Evolutionary conservation across 2,888 invertebrate genomes (phyloP).

Genomic region (Thecocarcelia acutangulata): DNA sequence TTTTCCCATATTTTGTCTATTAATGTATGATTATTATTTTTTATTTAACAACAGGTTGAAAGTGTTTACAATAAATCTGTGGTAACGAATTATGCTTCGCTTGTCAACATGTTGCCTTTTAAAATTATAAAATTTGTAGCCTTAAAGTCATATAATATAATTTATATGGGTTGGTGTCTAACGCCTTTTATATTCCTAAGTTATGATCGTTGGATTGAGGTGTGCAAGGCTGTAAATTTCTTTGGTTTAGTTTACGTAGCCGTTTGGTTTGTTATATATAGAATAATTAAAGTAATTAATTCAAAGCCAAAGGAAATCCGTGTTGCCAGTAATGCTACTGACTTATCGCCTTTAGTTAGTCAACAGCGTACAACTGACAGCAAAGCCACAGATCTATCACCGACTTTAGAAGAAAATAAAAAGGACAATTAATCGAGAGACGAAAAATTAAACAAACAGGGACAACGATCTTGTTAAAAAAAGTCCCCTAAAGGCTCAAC

Average conservation of each 20-base stretch:
- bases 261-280: conserved; percentile 82
- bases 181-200: conserved; percentile 88
- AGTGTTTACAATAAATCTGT: conserved; percentile 73
- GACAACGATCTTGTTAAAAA: conserved; percentile 1
- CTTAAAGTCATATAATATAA: conserved; percentile 87
- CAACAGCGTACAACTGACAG: conserved; percentile 61
- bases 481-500: conserved; percentile 9
- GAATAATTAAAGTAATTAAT: conserved; percentile 65
- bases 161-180: conserved; percentile 92
- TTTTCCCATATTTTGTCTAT: neutral
- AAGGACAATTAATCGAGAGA: conserved; percentile 54
- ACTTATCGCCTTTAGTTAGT: conserved; percentile 65
- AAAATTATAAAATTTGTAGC: conserved; percentile 83
- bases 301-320: conserved; percentile 29
- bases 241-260: conserved; percentile 87
- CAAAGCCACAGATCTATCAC: conserved; percentile 62
- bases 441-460: neutral
- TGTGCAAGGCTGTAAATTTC: conserved; percentile 86
- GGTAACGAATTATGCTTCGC: conserved; percentile 73
- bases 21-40: conserved; percentile 1
- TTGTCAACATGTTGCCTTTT: conserved; percentile 73
- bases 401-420: conserved; percentile 55
- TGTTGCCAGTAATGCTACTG: conserved; percentile 59
- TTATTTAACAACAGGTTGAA: conserved; percentile 72
- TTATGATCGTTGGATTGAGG: conserved; percentile 86